Conservation (phyloP, 2,113 vertebrate genomes). For the Menura novaehollandiae region DNA sequence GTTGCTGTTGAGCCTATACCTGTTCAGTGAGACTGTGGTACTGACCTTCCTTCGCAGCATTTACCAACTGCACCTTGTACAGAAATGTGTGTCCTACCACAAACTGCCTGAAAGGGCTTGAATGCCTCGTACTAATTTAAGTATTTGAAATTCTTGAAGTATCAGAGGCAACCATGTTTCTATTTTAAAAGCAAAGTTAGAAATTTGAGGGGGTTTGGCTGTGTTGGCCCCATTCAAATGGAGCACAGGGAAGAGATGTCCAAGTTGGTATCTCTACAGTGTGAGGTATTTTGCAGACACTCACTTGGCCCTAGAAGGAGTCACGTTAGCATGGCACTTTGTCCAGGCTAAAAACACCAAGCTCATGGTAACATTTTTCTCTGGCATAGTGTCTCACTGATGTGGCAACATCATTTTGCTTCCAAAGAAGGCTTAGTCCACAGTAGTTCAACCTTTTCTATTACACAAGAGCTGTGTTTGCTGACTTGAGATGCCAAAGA, state of each 20-base stretch:
- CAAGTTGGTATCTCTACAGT: not conserved
- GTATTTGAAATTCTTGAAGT: not conserved
- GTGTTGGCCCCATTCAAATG: not conserved
- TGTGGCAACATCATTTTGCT: not conserved
- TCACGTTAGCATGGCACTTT: not conserved
- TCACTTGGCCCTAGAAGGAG: not conserved
- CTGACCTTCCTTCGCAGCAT: not conserved
- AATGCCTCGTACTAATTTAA: not conserved
- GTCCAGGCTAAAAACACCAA: not conserved
- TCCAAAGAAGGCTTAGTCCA: not conserved
- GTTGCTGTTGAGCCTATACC: not conserved
- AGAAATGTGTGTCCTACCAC: not conserved
- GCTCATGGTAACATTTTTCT: not conserved
- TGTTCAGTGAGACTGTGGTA: not conserved
- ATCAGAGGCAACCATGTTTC: not conserved
- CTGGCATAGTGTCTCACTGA: not conserved
- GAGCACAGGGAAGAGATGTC: not conserved
- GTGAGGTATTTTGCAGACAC: not conserved
- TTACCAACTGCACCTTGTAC: not conserved
- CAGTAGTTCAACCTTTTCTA: not conserved
- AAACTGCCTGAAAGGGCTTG: not conserved
- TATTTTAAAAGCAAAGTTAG: not conserved
- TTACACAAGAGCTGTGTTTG: not conserved
- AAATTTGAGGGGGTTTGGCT: not conserved
- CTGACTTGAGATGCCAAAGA: not conserved